These are phyloP conservation scores for Gallinago jamesoni DNA, from an alignment of 2,113 vertebrate genomes.

Conservation along the genomic window DNA sequence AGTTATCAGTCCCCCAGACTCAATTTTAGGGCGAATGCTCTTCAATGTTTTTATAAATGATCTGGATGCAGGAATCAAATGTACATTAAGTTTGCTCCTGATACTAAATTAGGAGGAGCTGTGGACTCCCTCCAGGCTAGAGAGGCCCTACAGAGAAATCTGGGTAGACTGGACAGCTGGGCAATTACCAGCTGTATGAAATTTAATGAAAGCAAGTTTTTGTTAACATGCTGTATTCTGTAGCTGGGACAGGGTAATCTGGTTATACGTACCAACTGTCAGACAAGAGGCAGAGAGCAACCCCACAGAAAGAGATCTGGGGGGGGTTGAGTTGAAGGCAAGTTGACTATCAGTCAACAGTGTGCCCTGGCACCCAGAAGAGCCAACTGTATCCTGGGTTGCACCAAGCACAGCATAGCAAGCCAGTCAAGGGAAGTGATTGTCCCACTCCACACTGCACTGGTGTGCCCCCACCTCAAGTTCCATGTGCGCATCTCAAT, in stretches of 20 bases:
- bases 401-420: not conserved
- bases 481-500: not conserved
- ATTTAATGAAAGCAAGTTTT: not conserved
- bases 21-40: not conserved
- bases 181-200: not conserved
- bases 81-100: not conserved
- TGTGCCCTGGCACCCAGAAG: not conserved
- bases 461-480: not conserved
- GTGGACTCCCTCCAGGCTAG: not conserved
- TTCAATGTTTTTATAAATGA: not conserved
- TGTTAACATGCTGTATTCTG: not conserved
- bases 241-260: not conserved
- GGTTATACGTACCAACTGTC: not conserved
- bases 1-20: not conserved
- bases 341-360: not conserved
- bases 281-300: not conserved
- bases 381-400: not conserved
- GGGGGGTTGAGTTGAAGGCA: not conserved
- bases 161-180: not conserved
- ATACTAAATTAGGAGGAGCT: not conserved
- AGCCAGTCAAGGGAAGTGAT: not conserved
- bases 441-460: not conserved
- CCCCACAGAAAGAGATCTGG: not conserved
- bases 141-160: not conserved
- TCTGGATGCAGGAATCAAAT: not conserved